A percentile compares a stretch with the other conserved stretches of the same genome.
phyloP scores from a whole-genome alignment of 2,113 vertebrate genomes.

The Hydrochoerus hydrochaeris region DNA sequence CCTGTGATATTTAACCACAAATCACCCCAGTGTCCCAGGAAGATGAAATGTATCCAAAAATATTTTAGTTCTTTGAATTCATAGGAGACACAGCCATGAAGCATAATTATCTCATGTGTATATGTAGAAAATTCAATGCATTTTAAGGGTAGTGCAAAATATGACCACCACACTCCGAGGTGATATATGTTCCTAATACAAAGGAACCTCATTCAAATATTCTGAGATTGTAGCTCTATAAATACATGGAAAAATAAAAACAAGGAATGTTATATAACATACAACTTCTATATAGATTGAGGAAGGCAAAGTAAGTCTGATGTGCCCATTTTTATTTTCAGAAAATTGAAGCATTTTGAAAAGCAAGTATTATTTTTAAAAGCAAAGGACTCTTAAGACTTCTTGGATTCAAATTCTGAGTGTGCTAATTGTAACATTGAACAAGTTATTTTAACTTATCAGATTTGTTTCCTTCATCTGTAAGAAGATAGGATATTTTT shows the following conservation, averaged over 20 bases:
- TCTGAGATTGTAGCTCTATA: background rate
- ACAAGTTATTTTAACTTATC: background rate
- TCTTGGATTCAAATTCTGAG: background rate
- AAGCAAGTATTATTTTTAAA: background rate
- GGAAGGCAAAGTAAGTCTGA: background rate
- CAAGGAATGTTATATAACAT: background rate
- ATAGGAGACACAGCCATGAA: background rate
- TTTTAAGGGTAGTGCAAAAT: background rate
- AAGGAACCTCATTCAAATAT: background rate
- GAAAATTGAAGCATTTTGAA: background rate
- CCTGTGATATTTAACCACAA: background rate
- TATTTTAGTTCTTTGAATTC: background rate
- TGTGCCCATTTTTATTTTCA: background rate
- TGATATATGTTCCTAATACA: background rate
- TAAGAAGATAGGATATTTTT: background rate
- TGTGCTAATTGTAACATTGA: background rate
- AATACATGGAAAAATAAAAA: background rate
- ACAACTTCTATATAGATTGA: background rate
- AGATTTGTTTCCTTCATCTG: background rate
- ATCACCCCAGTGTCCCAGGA: background rate
- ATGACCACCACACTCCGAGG: fast-evolving
- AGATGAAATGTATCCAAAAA: background rate
- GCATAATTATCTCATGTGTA: background rate
- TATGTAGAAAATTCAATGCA: background rate
- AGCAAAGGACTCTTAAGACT: background rate